Evolutionary conservation across 2,113 vertebrate species (phyloP).

Genomic region (Canis aureus): DNA sequence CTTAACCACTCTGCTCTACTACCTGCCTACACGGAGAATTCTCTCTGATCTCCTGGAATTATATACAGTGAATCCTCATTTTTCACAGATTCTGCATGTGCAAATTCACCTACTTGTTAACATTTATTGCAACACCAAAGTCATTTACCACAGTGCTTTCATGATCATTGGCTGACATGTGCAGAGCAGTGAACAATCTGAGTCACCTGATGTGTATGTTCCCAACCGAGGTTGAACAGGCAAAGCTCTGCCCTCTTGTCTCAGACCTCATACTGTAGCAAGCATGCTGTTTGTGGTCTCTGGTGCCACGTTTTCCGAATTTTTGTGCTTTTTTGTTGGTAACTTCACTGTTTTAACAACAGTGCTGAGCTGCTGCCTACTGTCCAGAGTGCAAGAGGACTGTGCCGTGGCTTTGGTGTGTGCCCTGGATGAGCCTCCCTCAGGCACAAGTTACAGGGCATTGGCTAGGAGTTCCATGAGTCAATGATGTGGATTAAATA

Average conservation of each 20-base stretch:
- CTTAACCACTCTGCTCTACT: neutral
- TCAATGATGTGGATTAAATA: neutral
- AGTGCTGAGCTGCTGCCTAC: neutral
- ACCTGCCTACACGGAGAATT: no score
- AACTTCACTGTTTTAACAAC: neutral
- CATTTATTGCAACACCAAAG: neutral
- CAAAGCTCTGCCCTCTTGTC: neutral
- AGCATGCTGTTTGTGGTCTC: neutral
- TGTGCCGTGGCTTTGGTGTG: neutral
- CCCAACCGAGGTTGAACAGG: neutral
- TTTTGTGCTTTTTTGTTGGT: neutral
- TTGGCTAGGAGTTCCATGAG: neutral
- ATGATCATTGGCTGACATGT: no score
- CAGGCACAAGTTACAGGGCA: neutral
- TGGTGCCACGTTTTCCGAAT: neutral
- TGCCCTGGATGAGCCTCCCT: no score
- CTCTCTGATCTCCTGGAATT: neutral
- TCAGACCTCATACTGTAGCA: fast-evolving
- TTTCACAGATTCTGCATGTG: no score
- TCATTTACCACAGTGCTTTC: neutral
- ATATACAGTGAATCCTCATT: no score
- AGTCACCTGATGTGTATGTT: fast-evolving
- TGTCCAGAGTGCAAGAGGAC: neutral
- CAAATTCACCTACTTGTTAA: neutral
- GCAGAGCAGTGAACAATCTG: neutral